Base-by-base conservation (phyloP, 2,113 vertebrate species). In the Thryonomys swinderianus region DNA sequence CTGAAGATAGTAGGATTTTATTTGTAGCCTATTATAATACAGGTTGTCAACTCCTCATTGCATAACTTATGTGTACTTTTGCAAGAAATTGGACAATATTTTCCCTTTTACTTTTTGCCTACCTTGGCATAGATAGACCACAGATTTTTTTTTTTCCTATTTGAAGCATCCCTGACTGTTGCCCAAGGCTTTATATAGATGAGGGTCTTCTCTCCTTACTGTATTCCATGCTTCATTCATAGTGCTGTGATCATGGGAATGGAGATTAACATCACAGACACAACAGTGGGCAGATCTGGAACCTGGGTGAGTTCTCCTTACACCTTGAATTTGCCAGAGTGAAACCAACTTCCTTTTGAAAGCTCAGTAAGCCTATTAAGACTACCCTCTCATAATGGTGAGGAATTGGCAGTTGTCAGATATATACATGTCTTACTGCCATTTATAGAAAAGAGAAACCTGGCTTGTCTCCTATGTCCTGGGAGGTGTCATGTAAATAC, bases 271-370 rank as follows among this genome's bases (percentile, higher is more conserved):
- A 21, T 82, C 67, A 71, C 18, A 59, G 80, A 53, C 4, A 16
- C 62, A 32, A 40, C 4, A 55, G 25, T 7, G 20, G 57, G 12
- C 6, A 71, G 32, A 32, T 20, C 3, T 40, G 53, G 62, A 27
- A 0, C 0, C 23, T 53, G 27, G 55, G n/a, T 48, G 2, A 80
- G 37, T 45, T 82, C 18, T 82, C 34, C 4, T 73, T 62, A 90
- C 1, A 67, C 8, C 45, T n/a, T 82, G 18, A 79, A 83, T 73
- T 55, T 51, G 9, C 37, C 25, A 55, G 37, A 73, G 59, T 86
- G 67, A 96, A 83, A 91, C 11, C 71, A 79, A 69, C 11, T 91
- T 55, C 20, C 37, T 88, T 73, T 13, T 37, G n/a, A 84, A 87
- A 91, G 62, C 12, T 42, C 23, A 84, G 7, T 51, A 53, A 34